Evolutionary conservation across 2,888 invertebrate species (phyloP).

Genomic region (Uloborus plumipes): DNA sequence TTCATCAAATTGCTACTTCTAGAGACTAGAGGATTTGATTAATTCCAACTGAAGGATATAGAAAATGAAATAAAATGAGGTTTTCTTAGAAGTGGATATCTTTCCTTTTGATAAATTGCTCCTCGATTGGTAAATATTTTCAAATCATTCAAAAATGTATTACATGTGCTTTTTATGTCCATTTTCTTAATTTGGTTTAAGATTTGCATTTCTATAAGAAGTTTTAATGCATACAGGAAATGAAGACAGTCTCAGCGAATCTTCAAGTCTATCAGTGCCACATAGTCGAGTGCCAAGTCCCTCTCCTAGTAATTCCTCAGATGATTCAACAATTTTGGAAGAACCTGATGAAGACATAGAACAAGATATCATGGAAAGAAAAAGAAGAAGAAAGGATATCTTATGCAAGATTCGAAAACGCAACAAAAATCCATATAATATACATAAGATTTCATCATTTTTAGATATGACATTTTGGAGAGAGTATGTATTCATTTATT

Average conservation of each 20-base stretch:
- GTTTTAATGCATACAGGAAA: constrained; percentile 49
- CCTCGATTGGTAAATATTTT: no score
- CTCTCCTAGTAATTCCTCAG: constrained; percentile 69
- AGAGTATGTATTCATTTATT: constrained; percentile 74
- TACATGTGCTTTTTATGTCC: no score
- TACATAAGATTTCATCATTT: constrained; percentile 72
- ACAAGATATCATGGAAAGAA: constrained; percentile 47
- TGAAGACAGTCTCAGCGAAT: constrained; percentile 67
- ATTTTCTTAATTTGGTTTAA: no score
- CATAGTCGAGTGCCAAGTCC: constrained; percentile 67
- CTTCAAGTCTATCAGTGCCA: constrained; percentile 63
- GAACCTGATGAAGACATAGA: constrained; percentile 64
- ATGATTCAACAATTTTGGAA: constrained; percentile 67
- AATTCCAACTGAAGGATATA: no score
- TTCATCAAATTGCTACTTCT: no score
- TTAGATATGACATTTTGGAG: constrained; percentile 80
- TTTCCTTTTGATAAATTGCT: no score
- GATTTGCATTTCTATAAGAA: no score
- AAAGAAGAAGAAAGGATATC: constrained; percentile 21
- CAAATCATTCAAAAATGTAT: no score
- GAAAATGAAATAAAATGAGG: no score
- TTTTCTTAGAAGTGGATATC: no score
- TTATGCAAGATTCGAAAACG: constrained; percentile 42
- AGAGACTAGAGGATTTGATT: no score
- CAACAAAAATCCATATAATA: constrained; percentile 37